These are phyloP conservation scores for Monochamus saltuarius DNA, from an alignment of 1,140 invertebrate genomes.

Conservation along the genomic window DNA sequence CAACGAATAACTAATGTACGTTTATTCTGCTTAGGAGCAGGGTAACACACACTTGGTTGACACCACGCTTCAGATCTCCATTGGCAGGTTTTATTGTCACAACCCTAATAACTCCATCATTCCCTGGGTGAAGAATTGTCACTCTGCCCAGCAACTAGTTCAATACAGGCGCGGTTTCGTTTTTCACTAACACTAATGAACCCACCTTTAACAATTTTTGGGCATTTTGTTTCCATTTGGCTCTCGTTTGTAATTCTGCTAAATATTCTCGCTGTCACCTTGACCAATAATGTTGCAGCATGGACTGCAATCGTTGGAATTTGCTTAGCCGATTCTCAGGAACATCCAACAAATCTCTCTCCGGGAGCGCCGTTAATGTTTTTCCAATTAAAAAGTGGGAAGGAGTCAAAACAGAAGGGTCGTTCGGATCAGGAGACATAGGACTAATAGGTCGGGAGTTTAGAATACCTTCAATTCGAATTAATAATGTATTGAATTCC, in stretches of 20 bases:
- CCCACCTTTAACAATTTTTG: background rate
- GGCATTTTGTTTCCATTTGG: constrained; percentile 16
- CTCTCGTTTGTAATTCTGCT: constrained; percentile 22
- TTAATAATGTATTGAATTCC: constrained; percentile 15
- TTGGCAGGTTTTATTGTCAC: too few relatives aligned
- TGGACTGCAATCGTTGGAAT: constrained; percentile 12
- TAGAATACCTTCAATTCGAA: constrained; percentile 10
- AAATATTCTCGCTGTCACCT: constrained; percentile 38
- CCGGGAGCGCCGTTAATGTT: constrained; percentile 13
- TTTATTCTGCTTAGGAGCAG: too few relatives aligned
- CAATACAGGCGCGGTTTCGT: background rate
- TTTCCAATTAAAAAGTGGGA: constrained; percentile 20
- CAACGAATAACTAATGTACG: too few relatives aligned
- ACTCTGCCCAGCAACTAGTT: too few relatives aligned
- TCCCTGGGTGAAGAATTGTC: too few relatives aligned
- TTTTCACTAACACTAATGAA: constrained; percentile 11
- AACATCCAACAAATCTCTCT: constrained; percentile 11
- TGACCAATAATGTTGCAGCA: constrained; percentile 18
- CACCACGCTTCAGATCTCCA: too few relatives aligned
- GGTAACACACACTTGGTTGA: too few relatives aligned
- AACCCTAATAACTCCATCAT: too few relatives aligned
- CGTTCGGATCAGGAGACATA: constrained; percentile 16
- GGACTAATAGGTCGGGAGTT: constrained; percentile 16
- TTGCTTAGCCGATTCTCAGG: constrained; percentile 11
- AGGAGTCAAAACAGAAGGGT: constrained; percentile 15